These are phyloP conservation scores for Halocaridina rubra DNA, from an alignment of 2,888 invertebrate genomes.

Conservation along the genomic window DNA sequence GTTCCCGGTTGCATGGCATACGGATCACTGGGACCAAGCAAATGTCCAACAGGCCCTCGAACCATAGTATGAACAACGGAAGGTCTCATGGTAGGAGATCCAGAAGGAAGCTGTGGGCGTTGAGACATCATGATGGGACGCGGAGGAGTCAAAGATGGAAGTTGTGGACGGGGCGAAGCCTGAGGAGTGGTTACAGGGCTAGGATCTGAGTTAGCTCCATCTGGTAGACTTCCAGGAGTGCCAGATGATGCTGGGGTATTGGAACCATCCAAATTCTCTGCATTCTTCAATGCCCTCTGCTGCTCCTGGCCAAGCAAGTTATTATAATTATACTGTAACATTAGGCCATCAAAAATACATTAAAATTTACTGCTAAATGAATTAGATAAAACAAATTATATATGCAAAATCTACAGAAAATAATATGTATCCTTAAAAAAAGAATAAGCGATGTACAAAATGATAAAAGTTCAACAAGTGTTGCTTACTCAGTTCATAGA, in stretches of 20 bases:
- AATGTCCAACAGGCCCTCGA: slow-evolving; percentile 22
- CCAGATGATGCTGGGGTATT: slow-evolving; percentile 7
- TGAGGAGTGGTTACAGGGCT: slow-evolving; percentile 47
- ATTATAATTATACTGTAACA: too few relatives aligned
- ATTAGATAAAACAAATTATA: neutral
- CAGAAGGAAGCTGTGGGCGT: slow-evolving; percentile 30
- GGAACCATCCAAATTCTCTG: slow-evolving; percentile 24
- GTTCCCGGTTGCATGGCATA: slow-evolving; percentile 33
- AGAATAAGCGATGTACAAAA: too few relatives aligned
- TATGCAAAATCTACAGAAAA: neutral
- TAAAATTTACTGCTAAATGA: neutral
- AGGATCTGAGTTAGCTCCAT: slow-evolving; percentile 28
- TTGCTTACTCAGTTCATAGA: too few relatives aligned
- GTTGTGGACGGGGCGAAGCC: slow-evolving; percentile 42
- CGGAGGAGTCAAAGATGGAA: slow-evolving; percentile 47
- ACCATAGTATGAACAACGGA: slow-evolving; percentile 22
- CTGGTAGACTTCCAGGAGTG: slow-evolving; percentile 25
- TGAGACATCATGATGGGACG: slow-evolving; percentile 37
- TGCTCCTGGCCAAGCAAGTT: slow-evolving; percentile 34
- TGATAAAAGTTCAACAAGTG: too few relatives aligned
- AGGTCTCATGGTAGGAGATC: slow-evolving; percentile 24
- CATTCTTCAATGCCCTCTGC: slow-evolving; percentile 46
- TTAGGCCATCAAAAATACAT: neutral
- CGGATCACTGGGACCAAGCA: slow-evolving; percentile 8
- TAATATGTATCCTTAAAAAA: too few relatives aligned